These are phyloP conservation scores for Phymastichus coffea DNA, from an alignment of 1,140 invertebrate species.

Conservation along the genomic window DNA sequence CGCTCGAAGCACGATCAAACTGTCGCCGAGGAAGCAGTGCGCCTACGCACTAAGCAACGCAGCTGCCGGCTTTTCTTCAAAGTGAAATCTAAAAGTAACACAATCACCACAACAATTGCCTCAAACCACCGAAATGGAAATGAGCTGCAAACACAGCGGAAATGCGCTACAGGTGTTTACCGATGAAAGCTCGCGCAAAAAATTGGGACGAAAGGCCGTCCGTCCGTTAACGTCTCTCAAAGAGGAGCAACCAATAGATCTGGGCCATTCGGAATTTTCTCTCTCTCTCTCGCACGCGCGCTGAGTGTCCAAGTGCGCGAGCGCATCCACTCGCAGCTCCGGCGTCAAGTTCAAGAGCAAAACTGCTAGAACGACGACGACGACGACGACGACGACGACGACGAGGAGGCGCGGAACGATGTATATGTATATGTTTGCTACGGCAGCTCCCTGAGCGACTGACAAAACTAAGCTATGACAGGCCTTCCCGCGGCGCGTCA, in stretches of 20 bases:
- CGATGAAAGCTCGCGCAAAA: background rate
- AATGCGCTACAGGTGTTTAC: no score
- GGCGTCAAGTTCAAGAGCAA: background rate
- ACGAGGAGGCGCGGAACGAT: background rate
- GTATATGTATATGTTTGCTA: no score
- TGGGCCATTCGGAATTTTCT: conserved; percentile 37
- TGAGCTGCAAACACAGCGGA: background rate
- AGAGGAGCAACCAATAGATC: conserved; percentile 45
- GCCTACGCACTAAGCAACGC: background rate
- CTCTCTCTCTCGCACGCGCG: background rate
- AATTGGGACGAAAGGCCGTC: background rate
- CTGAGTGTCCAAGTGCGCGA: background rate
- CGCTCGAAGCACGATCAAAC: background rate
- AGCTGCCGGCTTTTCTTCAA: no score
- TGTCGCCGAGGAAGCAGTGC: background rate
- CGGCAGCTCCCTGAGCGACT: no score
- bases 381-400: background rate
- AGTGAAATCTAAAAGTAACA: no score
- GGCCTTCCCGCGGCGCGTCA: no score
- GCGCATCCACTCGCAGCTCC: background rate
- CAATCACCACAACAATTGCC: background rate
- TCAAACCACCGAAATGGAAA: background rate
- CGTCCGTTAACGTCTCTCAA: conserved; percentile 37
- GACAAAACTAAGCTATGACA: no score
- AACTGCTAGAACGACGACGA: background rate